Evolutionary conservation across 2,113 vertebrate genomes (phyloP).

Genomic region (Charadrius vociferus): DNA sequence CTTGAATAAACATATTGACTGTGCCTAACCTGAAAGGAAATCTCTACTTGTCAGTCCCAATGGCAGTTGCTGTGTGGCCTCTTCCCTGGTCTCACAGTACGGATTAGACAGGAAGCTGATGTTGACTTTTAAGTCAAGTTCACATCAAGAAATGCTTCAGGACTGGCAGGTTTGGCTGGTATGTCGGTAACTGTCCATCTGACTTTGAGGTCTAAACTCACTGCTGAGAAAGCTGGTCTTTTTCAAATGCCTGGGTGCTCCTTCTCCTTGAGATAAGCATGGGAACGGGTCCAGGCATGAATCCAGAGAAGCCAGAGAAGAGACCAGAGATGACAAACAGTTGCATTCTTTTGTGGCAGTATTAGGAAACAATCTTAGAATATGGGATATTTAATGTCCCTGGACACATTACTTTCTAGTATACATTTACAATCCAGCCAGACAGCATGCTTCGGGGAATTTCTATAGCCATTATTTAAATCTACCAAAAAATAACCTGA

Average conservation of each 20-base stretch:
- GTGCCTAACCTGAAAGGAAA: background rate
- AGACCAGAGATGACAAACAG: background rate
- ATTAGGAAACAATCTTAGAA: background rate
- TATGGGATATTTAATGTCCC: background rate
- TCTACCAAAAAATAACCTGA: background rate
- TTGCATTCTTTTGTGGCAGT: background rate
- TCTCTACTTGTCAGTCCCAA: background rate
- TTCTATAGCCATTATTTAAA: background rate
- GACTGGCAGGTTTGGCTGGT: background rate
- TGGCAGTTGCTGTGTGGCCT: background rate
- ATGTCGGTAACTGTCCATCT: background rate
- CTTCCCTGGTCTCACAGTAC: background rate
- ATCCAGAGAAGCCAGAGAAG: background rate
- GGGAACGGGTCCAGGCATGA: background rate
- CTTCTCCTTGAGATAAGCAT: background rate
- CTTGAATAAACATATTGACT: background rate
- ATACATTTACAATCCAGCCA: background rate
- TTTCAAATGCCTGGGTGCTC: background rate
- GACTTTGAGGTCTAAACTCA: background rate
- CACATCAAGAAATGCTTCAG: background rate
- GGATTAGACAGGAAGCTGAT: background rate
- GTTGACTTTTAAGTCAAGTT: background rate
- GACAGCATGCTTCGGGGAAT: background rate
- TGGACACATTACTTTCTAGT: background rate
- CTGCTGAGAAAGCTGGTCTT: background rate